Evolutionary conservation across 2,888 invertebrate species (phyloP).

Genomic region (Hypolimnas misippus): DNA sequence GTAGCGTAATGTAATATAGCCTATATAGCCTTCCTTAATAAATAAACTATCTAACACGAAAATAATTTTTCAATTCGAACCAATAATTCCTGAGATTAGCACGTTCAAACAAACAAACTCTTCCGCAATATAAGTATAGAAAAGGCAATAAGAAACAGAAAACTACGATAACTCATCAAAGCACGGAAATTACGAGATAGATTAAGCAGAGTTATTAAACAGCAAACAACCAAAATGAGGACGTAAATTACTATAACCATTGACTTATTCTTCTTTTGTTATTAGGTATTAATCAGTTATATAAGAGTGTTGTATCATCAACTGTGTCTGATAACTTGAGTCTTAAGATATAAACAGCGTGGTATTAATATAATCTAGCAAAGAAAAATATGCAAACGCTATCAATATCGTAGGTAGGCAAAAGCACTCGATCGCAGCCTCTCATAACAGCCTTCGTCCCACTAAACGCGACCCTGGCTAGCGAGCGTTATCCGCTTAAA

Average conservation of each 20-base stretch:
- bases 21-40: too few species aligned
- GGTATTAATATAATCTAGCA: conserved; percentile 45
- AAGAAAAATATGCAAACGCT: conserved; percentile 52
- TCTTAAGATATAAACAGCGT: neutral
- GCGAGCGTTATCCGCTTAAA: conserved; percentile 63
- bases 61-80: too few species aligned
- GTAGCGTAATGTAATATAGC: too few species aligned
- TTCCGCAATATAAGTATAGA: too few species aligned
- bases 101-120: too few species aligned
- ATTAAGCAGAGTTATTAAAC: neutral
- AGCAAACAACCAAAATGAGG: neutral
- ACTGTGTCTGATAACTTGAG: neutral
- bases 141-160: conserved; percentile 83
- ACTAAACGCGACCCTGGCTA: conserved; percentile 56
- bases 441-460: conserved; percentile 56
- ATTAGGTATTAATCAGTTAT: neutral
- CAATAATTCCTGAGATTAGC: too few species aligned
- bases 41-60: too few species aligned
- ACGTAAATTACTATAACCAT: conserved; percentile 1
- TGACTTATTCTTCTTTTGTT: neutral
- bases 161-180: neutral
- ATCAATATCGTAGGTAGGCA: conserved; percentile 51
- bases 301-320: neutral
- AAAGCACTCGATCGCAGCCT: conserved; percentile 50
- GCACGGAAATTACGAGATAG: neutral